phyloP scores from a whole-genome alignment of 2,888 invertebrate genomes.

The Aspidiotus destructor region DNA sequence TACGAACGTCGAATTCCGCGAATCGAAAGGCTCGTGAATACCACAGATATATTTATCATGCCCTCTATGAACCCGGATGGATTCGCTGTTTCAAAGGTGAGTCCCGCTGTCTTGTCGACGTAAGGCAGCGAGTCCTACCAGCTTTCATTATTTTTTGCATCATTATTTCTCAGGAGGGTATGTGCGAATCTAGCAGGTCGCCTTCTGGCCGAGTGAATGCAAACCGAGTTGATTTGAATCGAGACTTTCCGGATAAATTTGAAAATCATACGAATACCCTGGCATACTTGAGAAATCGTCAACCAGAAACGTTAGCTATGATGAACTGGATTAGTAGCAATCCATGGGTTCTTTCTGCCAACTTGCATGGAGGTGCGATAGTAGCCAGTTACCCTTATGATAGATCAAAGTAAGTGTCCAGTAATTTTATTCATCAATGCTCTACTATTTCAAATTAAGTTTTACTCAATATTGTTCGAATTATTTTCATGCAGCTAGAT shows the following conservation, averaged over 20 bases:
- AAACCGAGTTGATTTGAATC: conserved; percentile 70
- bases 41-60: conserved; percentile 88
- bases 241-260: conserved; percentile 88
- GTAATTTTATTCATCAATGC: neutral
- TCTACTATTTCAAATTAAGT: too few species aligned
- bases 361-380: conserved; percentile 91
- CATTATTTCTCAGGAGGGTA: conserved; percentile 57
- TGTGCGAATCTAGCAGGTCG: conserved; percentile 56
- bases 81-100: conserved; percentile 70
- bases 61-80: conserved; percentile 98
- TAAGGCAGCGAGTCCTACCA: neutral
- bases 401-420: conserved; percentile 55
- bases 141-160: neutral
- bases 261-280: conserved; percentile 45
- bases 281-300: conserved; percentile 51
- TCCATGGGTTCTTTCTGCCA: conserved; percentile 87
- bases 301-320: conserved; percentile 79
- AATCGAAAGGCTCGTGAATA: conserved; percentile 67
- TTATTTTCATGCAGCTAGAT: too few species aligned
- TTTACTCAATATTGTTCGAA: too few species aligned
- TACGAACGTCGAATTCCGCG: conserved; percentile 57
- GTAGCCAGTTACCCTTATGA: conserved; percentile 98
- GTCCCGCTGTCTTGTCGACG: conserved; percentile 35
- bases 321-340: conserved; percentile 79
- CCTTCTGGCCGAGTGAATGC: conserved; percentile 72